Conservation (phyloP, 2,888 invertebrate genomes). For the Xylophagus ater region DNA sequence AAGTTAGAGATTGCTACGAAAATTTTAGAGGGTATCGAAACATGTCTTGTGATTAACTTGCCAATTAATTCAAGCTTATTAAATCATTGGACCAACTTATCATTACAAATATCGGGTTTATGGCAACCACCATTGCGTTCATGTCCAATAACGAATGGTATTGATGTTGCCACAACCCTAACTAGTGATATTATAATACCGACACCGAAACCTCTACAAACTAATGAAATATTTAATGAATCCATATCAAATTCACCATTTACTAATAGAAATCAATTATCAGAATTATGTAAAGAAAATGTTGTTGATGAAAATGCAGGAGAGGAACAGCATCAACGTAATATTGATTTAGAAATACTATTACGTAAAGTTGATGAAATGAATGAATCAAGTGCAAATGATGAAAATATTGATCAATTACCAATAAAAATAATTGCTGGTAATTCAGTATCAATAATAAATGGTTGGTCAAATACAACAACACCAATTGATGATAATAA, state of each 20-base stretch:
- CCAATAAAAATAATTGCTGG: slow-evolving; percentile 8
- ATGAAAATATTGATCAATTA: slow-evolving; percentile 38
- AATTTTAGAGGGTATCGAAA: slow-evolving; percentile 65
- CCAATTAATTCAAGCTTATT: slow-evolving; percentile 77
- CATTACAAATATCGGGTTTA: slow-evolving; percentile 71
- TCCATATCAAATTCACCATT: slow-evolving; percentile 38
- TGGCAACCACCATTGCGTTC: slow-evolving; percentile 72
- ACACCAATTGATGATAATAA: slow-evolving; percentile 7
- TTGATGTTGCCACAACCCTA: slow-evolving; percentile 64
- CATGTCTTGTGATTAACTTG: slow-evolving; percentile 58
- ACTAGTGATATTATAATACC: slow-evolving; percentile 39
- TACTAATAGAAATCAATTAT: slow-evolving; percentile 30
- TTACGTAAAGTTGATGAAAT: slow-evolving; percentile 38
- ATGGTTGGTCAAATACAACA: slow-evolving; percentile 9
- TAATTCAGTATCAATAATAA: slow-evolving; percentile 5
- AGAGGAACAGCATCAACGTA: not conserved
- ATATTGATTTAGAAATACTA: slow-evolving; percentile 27
- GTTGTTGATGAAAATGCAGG: not conserved
- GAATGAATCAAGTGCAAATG: slow-evolving; percentile 36
- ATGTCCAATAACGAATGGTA: slow-evolving; percentile 58
- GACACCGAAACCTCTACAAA: slow-evolving; percentile 31
- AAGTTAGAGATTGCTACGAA: slow-evolving; percentile 66
- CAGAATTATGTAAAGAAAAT: slow-evolving; percentile 14
- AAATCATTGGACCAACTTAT: slow-evolving; percentile 79
- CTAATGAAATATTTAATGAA: slow-evolving; percentile 34